These are phyloP conservation scores for Hemiprocne comata DNA, from an alignment of 2,113 vertebrate genomes.

Conservation along the genomic window DNA sequence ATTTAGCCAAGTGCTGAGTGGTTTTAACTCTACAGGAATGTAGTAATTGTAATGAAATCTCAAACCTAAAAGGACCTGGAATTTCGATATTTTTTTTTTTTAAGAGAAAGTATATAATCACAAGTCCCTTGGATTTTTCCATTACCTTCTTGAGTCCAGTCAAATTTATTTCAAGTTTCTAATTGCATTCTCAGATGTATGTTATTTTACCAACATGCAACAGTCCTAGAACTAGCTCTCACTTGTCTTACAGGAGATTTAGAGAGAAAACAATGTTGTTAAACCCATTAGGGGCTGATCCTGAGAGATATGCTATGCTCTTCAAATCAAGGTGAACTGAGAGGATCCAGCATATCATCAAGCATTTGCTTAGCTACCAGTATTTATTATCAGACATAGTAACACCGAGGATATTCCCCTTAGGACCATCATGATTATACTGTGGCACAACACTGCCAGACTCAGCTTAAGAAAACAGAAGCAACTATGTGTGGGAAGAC, in stretches of 20 bases:
- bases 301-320: not conserved
- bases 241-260: not conserved
- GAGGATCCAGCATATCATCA: not conserved
- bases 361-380: not conserved
- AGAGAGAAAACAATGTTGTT: not conserved
- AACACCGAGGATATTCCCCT: not conserved
- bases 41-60: conserved; percentile 38
- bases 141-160: not conserved
- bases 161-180: conserved; percentile 30
- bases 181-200: not conserved
- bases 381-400: not conserved
- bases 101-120: not conserved
- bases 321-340: not conserved
- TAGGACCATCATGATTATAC: not conserved
- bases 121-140: not conserved
- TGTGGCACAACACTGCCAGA: not conserved
- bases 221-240: not conserved
- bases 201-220: not conserved
- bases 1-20: conserved; percentile 49
- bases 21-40: conserved; percentile 42
- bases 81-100: not conserved
- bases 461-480: not conserved
- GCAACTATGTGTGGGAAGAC: not conserved
- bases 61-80: conserved; percentile 1
- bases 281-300: not conserved